These are phyloP conservation scores for Cephus spinipes DNA, from an alignment of 2,888 invertebrate species.

Conservation along the genomic window DNA sequence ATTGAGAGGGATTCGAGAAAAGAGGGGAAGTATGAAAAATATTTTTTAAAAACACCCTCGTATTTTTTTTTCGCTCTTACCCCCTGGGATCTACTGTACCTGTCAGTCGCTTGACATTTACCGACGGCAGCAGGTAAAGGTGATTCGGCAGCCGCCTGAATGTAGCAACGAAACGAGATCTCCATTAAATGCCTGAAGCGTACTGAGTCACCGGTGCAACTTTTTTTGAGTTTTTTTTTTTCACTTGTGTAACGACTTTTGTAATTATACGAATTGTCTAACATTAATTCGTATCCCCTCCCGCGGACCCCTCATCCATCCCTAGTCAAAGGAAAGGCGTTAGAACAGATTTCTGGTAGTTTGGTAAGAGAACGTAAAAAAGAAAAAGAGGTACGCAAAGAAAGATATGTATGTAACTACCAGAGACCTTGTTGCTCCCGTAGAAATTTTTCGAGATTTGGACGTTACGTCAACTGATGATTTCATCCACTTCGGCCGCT, in stretches of 20 bases:
- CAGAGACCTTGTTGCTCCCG: neutral
- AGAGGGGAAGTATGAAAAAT: neutral
- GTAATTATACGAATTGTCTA: neutral
- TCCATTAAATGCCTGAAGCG: neutral
- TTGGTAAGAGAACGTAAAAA: neutral
- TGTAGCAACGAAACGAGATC: neutral
- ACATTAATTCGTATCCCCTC: neutral
- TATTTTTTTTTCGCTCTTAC: neutral
- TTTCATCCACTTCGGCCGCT: neutral
- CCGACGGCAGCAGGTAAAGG: neutral
- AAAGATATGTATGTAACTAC: neutral
- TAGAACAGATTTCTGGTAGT: neutral
- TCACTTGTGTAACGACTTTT: neutral
- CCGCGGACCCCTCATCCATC: neutral
- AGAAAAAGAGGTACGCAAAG: neutral
- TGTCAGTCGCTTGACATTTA: neutral
- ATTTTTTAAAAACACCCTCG: neutral
- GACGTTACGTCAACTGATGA: neutral
- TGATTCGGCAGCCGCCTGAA: neutral
- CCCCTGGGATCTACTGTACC: neutral
- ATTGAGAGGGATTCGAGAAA: neutral
- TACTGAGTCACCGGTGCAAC: neutral
- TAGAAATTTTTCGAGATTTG: neutral
- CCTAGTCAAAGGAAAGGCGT: neutral
- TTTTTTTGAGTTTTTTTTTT: neutral